Conservation (phyloP, 2,888 invertebrate genomes). For the Machimus atricapillus region DNA sequence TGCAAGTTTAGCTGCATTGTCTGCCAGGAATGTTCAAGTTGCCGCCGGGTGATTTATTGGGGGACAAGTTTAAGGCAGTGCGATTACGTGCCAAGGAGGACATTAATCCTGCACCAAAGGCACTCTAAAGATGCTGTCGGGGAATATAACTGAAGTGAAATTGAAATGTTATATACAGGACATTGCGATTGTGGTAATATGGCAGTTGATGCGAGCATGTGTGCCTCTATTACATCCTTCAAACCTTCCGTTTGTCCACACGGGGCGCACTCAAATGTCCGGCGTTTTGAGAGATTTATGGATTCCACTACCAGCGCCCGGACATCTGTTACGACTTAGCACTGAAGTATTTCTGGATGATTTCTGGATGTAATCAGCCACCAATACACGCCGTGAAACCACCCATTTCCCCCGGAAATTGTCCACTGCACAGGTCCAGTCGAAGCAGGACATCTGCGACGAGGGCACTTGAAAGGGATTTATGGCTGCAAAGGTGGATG, state of each 20-base stretch:
- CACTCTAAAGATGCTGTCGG: conserved; percentile 20
- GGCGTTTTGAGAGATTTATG: conserved; percentile 12
- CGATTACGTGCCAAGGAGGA: conserved; percentile 28
- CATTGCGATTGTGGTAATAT: conserved; percentile 5
- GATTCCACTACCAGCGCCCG: background rate
- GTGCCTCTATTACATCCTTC: conserved; percentile 20
- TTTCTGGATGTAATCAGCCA: conserved; percentile 32
- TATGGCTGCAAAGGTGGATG: background rate
- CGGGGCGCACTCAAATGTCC: background rate
- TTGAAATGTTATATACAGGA: conserved; percentile 3
- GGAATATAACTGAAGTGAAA: conserved; percentile 17
- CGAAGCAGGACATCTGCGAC: background rate
- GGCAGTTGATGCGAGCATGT: conserved; percentile 25
- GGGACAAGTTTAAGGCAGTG: conserved; percentile 1
- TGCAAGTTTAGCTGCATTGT: background rate
- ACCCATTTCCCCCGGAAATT: conserved; percentile 18
- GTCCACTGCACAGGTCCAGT: background rate
- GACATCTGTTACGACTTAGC: conserved; percentile 30
- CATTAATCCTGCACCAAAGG: conserved; percentile 33
- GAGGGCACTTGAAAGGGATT: background rate
- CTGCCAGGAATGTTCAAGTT: background rate
- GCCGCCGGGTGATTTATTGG: conserved; percentile 13
- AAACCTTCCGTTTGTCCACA: background rate
- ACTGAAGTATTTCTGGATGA: background rate
- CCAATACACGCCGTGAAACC: conserved; percentile 8